Evolutionary conservation across 2,888 invertebrate genomes (phyloP), one percentile per base, ranked within the genome.

Genomic region (Trachelus iudaicus): DNA sequence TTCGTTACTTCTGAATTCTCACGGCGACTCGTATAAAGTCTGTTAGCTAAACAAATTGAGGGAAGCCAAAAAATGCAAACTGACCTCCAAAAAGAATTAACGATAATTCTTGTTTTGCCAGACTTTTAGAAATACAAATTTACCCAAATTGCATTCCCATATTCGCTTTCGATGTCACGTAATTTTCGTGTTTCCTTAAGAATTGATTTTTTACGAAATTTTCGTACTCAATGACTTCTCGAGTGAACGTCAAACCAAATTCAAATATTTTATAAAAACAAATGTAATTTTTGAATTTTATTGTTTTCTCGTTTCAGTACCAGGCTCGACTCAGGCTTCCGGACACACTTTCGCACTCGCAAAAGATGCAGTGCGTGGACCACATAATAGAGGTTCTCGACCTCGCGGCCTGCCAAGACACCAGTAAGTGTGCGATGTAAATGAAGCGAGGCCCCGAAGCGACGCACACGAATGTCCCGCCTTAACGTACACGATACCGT

Each of bases 331-430:
- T 94, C 77, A 92, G 94, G 87, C 92, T 97, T 89, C 96, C 96
- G 82, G 96, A 96, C 88, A 93, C 94, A 79, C 94, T 95, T 93
- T 93, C 95, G 80, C 93, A 94, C 87, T 92, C 93, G 81, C 95
- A 96, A 91, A 96, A 96, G 92, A 94, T 95, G 93, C 94, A 94
- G 84, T 94, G 95, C 90, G 95, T 96, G 85, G 95, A 96, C 89
- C 95, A 95, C 87, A 95, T 97, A 86, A 94, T 96, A 85, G 95
- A 96, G 88, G 94, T 95, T 73, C 92, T 97, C 86, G 96, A 96
- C 90, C 93, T 97, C 86, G 93, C 93, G 79, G 93, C 94, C 89
- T 96, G 96, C 90, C 95, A 96, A 89, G 94, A 96, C 88, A 96
- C 96, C 84, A 95, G 94, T 94, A 89, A 92, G 93, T 92, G 83